Evolutionary conservation across 2,113 vertebrate species (phyloP).

Genomic region (Procapra przewalskii): DNA sequence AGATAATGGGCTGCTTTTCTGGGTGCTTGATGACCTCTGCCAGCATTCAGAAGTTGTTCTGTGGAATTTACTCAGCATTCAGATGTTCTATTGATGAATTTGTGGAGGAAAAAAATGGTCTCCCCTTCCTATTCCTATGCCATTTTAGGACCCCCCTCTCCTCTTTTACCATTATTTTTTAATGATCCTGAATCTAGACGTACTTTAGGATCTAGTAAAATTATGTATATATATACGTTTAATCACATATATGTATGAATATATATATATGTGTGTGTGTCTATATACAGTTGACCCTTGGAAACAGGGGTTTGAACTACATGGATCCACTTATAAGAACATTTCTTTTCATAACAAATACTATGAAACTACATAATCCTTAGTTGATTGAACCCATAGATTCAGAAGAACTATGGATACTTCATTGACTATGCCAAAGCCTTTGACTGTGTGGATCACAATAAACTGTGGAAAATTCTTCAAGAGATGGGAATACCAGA

Average conservation of each 20-base stretch:
- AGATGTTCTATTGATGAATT: too few relatives aligned
- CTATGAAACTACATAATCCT: background rate
- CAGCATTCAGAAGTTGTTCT: too few relatives aligned
- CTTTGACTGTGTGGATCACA: too few relatives aligned
- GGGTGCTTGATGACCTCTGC: too few relatives aligned
- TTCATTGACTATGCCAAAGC: too few relatives aligned
- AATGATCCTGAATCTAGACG: background rate
- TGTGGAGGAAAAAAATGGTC: too few relatives aligned
- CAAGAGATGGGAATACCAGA: too few relatives aligned
- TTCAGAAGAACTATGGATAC: background rate
- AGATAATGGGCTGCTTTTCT: too few relatives aligned
- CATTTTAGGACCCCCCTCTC: too few relatives aligned
- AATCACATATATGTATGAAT: background rate
- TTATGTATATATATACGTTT: background rate
- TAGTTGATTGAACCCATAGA: background rate
- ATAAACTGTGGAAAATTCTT: too few relatives aligned
- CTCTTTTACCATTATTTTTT: background rate
- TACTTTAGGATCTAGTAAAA: background rate
- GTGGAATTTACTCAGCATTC: too few relatives aligned
- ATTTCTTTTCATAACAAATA: background rate
- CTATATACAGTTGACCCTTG: background rate
- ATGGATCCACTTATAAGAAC: background rate
- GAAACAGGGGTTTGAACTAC: background rate
- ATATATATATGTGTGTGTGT: rapidly evolving
- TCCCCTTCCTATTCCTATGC: too few relatives aligned